These are phyloP conservation scores for Anas acuta DNA, from an alignment of 2,797 vertebrate genomes.

Conservation along the genomic window DNA sequence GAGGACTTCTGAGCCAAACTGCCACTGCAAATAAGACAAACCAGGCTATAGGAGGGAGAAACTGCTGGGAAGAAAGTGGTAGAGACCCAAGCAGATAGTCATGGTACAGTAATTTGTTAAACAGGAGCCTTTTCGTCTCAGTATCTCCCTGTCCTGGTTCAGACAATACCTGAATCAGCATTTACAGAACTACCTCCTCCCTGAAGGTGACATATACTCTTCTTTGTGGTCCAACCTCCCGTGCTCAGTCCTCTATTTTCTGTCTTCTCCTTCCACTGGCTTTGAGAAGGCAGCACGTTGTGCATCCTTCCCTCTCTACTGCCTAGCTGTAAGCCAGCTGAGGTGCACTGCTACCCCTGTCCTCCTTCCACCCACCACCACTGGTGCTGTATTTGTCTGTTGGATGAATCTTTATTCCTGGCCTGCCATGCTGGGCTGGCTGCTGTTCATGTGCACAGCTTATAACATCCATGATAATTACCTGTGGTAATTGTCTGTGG, in stretches of 20 bases:
- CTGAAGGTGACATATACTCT: slow-evolving; percentile 35
- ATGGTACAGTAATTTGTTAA: slow-evolving; percentile 38
- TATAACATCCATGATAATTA: not conserved
- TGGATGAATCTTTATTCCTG: not conserved
- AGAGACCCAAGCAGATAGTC: slow-evolving; percentile 9
- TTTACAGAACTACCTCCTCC: not conserved
- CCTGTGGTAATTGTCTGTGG: not conserved
- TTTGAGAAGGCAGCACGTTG: not conserved
- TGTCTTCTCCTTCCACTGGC: not conserved
- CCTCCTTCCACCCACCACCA: not conserved
- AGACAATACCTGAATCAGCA: slow-evolving; percentile 24
- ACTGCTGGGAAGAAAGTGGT: slow-evolving; percentile 35
- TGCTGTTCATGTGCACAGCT: not conserved
- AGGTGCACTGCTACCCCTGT: not conserved
- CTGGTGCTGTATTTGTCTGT: not conserved
- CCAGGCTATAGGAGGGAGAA: not conserved
- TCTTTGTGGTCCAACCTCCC: fast-evolving
- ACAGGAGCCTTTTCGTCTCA: slow-evolving; percentile 30
- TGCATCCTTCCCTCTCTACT: not conserved
- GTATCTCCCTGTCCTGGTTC: not conserved
- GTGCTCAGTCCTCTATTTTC: not conserved
- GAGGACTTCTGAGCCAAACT: not conserved
- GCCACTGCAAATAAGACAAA: not conserved
- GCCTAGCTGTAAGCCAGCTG: not conserved
- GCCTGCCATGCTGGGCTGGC: not conserved